phyloP scores from a whole-genome alignment of 1,140 invertebrate species.

The Homalodisca vitripennis region DNA sequence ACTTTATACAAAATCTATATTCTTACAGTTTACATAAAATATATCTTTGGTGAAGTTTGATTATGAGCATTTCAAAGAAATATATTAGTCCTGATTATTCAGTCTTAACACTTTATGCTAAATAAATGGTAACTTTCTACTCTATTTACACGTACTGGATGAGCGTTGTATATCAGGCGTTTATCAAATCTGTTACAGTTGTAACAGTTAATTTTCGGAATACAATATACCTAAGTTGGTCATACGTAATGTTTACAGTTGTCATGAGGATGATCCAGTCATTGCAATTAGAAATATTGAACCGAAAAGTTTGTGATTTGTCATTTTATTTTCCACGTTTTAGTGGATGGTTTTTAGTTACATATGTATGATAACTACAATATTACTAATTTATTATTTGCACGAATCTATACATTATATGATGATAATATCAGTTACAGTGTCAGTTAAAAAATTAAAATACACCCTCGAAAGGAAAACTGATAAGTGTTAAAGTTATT shows the following conservation, averaged over 20 bases:
- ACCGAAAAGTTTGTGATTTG: too few species aligned
- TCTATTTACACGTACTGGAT: neutral
- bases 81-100: slow-evolving; percentile 18
- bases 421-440: too few species aligned
- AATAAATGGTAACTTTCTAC: slow-evolving; percentile 5
- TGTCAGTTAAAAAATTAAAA: too few species aligned
- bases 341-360: too few species aligned
- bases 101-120: slow-evolving; percentile 14
- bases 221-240: neutral
- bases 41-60: slow-evolving; percentile 8
- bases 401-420: too few species aligned
- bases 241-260: neutral
- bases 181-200: neutral
- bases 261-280: neutral
- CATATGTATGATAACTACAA: too few species aligned
- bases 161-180: neutral
- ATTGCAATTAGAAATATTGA: neutral
- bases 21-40: slow-evolving; percentile 18
- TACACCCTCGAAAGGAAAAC: too few species aligned
- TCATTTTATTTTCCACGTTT: too few species aligned
- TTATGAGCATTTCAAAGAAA: slow-evolving; percentile 10
- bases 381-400: too few species aligned
- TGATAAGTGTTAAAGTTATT: too few species aligned
- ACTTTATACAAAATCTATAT: slow-evolving; percentile 18
- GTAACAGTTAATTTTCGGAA: neutral